phyloP scores from a whole-genome alignment of 1,140 invertebrate species.

The Drosophila rhopaloa region DNA sequence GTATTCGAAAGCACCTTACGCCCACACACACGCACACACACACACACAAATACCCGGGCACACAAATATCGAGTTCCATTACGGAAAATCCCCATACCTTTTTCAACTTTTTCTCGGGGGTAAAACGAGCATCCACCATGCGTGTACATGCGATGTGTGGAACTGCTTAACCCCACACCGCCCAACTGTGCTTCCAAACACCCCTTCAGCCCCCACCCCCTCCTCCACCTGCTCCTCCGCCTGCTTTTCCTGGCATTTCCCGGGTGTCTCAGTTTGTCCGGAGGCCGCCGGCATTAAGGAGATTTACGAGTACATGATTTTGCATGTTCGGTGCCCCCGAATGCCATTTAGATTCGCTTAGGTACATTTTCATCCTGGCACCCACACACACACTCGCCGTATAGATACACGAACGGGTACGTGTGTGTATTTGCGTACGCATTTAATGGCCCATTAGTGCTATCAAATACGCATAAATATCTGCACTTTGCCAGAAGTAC shows the following conservation, averaged over 20 bases:
- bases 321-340: constrained; percentile 80
- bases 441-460: constrained; percentile 82
- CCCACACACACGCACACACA: constrained; percentile 31
- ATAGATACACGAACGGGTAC: constrained; percentile 10
- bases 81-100: constrained; percentile 49
- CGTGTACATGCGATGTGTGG: constrained; percentile 42
- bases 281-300: constrained; percentile 77
- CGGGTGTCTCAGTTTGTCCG: constrained; percentile 60
- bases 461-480: constrained; percentile 83
- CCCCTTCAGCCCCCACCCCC: constrained; percentile 1
- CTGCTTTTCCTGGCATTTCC: constrained; percentile 33
- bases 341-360: constrained; percentile 83
- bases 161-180: constrained; percentile 31
- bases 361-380: constrained; percentile 80
- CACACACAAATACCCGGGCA: constrained; percentile 13
- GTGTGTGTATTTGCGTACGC: constrained; percentile 80
- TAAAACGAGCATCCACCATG: constrained; percentile 69
- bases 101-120: constrained; percentile 47
- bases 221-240: constrained; percentile 18
- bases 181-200: constrained; percentile 4
- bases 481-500: constrained; percentile 72
- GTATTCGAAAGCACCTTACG: constrained; percentile 79
- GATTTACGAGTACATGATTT: constrained; percentile 83
- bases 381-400: constrained; percentile 35
- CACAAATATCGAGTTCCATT: constrained; percentile 65